phyloP scores from a whole-genome alignment of 1,140 invertebrate genomes.

The Acromyrmex charruanus region DNA sequence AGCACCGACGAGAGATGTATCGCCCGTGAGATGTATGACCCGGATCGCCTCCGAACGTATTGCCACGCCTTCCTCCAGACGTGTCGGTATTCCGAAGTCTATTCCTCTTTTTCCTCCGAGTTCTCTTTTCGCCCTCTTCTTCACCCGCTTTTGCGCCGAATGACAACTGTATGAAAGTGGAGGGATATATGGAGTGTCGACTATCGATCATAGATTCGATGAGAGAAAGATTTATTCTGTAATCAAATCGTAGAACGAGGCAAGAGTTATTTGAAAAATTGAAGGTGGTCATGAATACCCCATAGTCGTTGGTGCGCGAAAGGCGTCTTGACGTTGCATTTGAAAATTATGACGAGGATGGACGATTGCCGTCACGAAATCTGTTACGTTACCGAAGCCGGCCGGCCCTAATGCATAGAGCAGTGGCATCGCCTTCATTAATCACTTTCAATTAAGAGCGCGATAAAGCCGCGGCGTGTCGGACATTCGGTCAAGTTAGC shows the following conservation, averaged over 20 bases:
- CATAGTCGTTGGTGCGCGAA: slow-evolving; percentile 6
- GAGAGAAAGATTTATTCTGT: slow-evolving; percentile 14
- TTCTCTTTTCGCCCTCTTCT: not conserved
- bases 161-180: slow-evolving; percentile 21
- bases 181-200: not conserved
- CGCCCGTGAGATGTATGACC: slow-evolving; percentile 34
- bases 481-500: slow-evolving; percentile 63
- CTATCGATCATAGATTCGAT: slow-evolving; percentile 17
- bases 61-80: slow-evolving; percentile 63
- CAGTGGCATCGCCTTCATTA: slow-evolving; percentile 29
- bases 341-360: slow-evolving; percentile 25
- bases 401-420: slow-evolving; percentile 9
- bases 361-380: slow-evolving; percentile 23
- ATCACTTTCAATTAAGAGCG: slow-evolving; percentile 62
- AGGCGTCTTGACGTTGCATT: not conserved
- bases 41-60: slow-evolving; percentile 46
- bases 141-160: not conserved
- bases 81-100: slow-evolving; percentile 59
- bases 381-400: slow-evolving; percentile 6
- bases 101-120: not conserved
- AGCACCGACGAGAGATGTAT: slow-evolving; percentile 61
- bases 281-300: not conserved
- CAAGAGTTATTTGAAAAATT: not conserved
- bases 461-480: slow-evolving; percentile 40
- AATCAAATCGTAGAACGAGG: not conserved